Conservation (phyloP, 2,888 invertebrate species). For the Nemoura dubitans region DNA sequence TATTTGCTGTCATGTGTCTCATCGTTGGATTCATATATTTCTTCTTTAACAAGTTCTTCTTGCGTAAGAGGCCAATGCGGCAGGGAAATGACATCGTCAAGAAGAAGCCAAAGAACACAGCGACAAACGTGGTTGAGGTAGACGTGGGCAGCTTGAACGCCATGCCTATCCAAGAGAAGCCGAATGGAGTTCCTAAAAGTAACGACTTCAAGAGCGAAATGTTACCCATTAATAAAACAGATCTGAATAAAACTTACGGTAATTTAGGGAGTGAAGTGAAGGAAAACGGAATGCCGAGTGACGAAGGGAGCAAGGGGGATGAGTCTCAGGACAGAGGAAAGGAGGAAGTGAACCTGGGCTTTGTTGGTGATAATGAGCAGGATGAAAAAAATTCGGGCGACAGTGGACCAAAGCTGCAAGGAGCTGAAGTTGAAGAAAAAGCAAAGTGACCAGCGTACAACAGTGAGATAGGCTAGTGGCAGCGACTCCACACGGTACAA, state of each 20-base stretch:
- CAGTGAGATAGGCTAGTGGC: too few relatives aligned
- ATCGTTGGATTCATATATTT: slow-evolving; percentile 74
- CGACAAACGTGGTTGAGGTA: slow-evolving; percentile 51
- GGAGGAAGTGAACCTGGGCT: slow-evolving; percentile 28
- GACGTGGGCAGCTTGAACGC: slow-evolving; percentile 43
- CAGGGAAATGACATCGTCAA: slow-evolving; percentile 68
- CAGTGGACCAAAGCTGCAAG: neutral
- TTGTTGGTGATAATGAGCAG: slow-evolving; percentile 9
- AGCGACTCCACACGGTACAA: too few relatives aligned
- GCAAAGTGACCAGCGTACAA: neutral
- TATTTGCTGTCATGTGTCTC: slow-evolving; percentile 71
- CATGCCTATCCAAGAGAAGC: slow-evolving; percentile 24
- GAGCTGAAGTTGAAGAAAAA: too few relatives aligned
- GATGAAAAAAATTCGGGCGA: neutral
- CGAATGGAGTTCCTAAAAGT: slow-evolving; percentile 50
- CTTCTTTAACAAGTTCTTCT: slow-evolving; percentile 72
- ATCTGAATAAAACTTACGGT: neutral
- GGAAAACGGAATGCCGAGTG: neutral
- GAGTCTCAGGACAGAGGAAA: neutral
- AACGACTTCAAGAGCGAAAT: slow-evolving; percentile 55
- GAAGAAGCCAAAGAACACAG: slow-evolving; percentile 61
- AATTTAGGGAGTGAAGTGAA: slow-evolving; percentile 27
- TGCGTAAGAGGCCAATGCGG: slow-evolving; percentile 65
- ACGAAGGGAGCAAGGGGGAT: neutral
- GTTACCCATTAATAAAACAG: slow-evolving; percentile 22